Base-by-base conservation (phyloP, 2,888 invertebrate species). In the Elgonia sp. region DNA sequence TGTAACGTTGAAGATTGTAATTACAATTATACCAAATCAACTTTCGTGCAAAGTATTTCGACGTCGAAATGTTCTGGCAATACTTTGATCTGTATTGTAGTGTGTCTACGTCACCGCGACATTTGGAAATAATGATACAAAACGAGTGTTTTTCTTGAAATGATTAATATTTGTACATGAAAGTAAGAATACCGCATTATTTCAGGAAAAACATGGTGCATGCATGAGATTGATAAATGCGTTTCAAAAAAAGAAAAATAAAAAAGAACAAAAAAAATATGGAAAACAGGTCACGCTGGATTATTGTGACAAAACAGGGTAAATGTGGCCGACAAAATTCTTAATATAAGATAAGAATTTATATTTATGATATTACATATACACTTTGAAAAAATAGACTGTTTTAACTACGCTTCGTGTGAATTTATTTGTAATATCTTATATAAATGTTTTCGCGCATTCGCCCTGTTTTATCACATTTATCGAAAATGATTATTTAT, bases 121-220 rank as follows among this genome's bases (percentile, higher is more conserved):
- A 12, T 46, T 46, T 46, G 46, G 7, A 14, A 14, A 14, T 46
- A 46, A 46, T 46, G 46, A 12, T 46, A 46, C 46, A 12, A 12
- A 29, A 14, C 46, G 46, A 5, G 12, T 46, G 37, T 63, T 37
- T 63, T 29, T 63, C 63, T 63, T 37, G 63, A 63, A 63, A 63
- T 37, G 63, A 63, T 63, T n/a, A 37, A 29, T 63, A 63, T 63
- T 37, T 63, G 37, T 63, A 37, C 37, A 37, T 63, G 10, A 6
- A 37, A 37, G 63, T 63, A 63, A 63, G 37, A 63, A 63, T 63
- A 63, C 29, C 37, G 37, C 6, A 63, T 63, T 63, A 37, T 37
- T 63, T 63, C 63, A 63, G 29, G 63, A 37, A 63, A 63, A 57
- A 57, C 29, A 16, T 37, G 29, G 12, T 37, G 63, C 63, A 37